Percentiles rank a stretch among this genome's conserved stretches.
Conservation (phyloP, 1,140 invertebrate species). For the Plectrocnemia conspersa region DNA sequence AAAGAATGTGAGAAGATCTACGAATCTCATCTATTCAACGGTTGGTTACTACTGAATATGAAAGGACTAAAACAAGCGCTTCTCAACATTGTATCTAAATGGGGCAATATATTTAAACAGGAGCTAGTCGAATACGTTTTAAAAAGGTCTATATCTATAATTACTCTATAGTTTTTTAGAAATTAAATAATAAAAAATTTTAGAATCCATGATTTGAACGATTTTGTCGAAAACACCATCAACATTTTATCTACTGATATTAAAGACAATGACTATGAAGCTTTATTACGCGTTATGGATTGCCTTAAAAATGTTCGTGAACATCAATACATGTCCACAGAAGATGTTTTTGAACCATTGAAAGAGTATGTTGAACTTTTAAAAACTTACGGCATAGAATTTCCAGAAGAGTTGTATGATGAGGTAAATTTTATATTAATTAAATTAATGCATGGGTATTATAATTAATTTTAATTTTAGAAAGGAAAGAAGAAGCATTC, state of each 20-base stretch:
- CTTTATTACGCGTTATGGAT: slow-evolving; percentile 57
- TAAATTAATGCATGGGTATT: neutral
- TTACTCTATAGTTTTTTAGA: too few relatives aligned
- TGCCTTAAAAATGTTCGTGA: slow-evolving; percentile 59
- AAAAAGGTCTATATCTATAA: slow-evolving; percentile 43
- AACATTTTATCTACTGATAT: slow-evolving; percentile 54
- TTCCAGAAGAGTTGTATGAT: slow-evolving; percentile 59
- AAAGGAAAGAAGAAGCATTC: slow-evolving; percentile 40
- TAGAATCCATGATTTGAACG: slow-evolving; percentile 54
- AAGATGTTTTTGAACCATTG: slow-evolving; percentile 77
- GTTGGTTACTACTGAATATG: slow-evolving; percentile 69
- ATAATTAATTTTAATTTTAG: slow-evolving; percentile 16
- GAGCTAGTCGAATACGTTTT: slow-evolving; percentile 70
- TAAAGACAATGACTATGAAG: slow-evolving; percentile 63
- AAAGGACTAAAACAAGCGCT: slow-evolving; percentile 69
- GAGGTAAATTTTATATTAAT: slow-evolving; percentile 41
- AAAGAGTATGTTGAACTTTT: slow-evolving; percentile 72
- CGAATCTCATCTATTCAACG: slow-evolving; percentile 53
- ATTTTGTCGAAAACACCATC: slow-evolving; percentile 57
- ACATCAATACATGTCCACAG: slow-evolving; percentile 52
- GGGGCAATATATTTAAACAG: slow-evolving; percentile 73
- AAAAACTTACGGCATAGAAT: slow-evolving; percentile 68
- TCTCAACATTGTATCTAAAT: slow-evolving; percentile 69
- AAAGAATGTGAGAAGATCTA: slow-evolving; percentile 44
- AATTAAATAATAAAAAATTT: slow-evolving; percentile 17